These are phyloP conservation scores for Triplophysa tibetana DNA, from an alignment of 2,113 vertebrate genomes.

Conservation along the genomic window DNA sequence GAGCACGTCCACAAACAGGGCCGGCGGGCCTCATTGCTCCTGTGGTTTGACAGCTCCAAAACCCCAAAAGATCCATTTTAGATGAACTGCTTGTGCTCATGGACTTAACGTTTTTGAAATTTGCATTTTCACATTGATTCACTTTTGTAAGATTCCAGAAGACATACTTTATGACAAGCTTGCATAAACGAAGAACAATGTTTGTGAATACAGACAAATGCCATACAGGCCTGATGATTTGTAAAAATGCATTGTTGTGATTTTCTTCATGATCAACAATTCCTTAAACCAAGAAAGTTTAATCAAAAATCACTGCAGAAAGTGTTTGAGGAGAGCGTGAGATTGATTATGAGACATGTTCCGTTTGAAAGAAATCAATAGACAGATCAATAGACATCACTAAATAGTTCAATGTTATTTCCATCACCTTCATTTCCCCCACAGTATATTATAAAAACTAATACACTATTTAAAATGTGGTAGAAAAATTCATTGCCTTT, in stretches of 20 bases:
- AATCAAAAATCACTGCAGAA: too few species aligned
- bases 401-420: too few species aligned
- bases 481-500: too few species aligned
- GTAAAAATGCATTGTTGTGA: background rate
- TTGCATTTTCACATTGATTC: background rate
- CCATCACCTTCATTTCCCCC: too few species aligned
- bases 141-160: background rate
- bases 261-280: too few species aligned
- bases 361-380: too few species aligned
- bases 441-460: too few species aligned
- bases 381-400: too few species aligned
- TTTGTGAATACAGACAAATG: background rate
- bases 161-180: background rate
- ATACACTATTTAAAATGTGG: too few species aligned
- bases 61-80: slow-evolving; percentile 16
- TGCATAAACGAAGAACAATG: background rate
- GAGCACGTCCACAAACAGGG: background rate
- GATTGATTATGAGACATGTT: too few species aligned
- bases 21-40: background rate
- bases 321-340: too few species aligned
- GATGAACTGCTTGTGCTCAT: slow-evolving; percentile 1
- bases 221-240: background rate
- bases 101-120: slow-evolving; percentile 13
- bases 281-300: too few species aligned
- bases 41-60: background rate